Evolutionary conservation across 1,140 invertebrate species (phyloP).

Genomic region (Drosophila kurseongensis): DNA sequence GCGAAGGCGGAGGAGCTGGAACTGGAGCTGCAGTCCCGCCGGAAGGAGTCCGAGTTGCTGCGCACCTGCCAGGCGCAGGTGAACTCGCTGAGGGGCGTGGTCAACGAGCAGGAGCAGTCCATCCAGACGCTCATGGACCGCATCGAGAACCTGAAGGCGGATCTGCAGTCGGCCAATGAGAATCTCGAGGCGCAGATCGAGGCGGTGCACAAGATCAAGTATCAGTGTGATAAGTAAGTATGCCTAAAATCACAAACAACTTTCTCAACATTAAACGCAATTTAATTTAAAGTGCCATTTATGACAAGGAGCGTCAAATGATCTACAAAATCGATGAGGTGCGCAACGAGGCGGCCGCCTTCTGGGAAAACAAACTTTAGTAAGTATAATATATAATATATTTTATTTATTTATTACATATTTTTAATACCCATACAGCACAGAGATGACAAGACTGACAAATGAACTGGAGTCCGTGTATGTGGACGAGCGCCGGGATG

Average conservation of each 20-base stretch:
- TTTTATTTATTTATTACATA: neutral
- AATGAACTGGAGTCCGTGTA: conserved; percentile 87
- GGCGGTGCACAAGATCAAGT: conserved; percentile 84
- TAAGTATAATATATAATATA: conserved; percentile 45
- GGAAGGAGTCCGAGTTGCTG: conserved; percentile 85
- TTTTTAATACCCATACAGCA: conserved; percentile 59
- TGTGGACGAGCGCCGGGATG: conserved; percentile 87
- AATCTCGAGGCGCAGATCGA: conserved; percentile 86
- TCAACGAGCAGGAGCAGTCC: conserved; percentile 86
- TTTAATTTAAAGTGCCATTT: conserved; percentile 82
- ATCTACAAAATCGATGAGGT: conserved; percentile 86
- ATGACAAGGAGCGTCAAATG: conserved; percentile 86
- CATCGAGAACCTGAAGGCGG: conserved; percentile 85
- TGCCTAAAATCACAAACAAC: neutral
- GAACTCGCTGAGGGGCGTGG: conserved; percentile 86
- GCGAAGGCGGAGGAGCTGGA: conserved; percentile 85
- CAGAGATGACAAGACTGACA: conserved; percentile 86
- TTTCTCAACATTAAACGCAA: neutral
- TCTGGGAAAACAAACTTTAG: conserved; percentile 86
- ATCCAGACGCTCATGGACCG: conserved; percentile 86
- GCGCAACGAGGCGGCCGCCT: conserved; percentile 86
- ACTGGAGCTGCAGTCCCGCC: conserved; percentile 85
- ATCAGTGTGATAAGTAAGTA: conserved; percentile 83
- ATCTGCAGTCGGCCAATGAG: conserved; percentile 86
- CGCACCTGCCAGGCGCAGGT: conserved; percentile 87